phyloP scores from a whole-genome alignment of 2,113 vertebrate genomes.

The Raphicerus campestris region DNA sequence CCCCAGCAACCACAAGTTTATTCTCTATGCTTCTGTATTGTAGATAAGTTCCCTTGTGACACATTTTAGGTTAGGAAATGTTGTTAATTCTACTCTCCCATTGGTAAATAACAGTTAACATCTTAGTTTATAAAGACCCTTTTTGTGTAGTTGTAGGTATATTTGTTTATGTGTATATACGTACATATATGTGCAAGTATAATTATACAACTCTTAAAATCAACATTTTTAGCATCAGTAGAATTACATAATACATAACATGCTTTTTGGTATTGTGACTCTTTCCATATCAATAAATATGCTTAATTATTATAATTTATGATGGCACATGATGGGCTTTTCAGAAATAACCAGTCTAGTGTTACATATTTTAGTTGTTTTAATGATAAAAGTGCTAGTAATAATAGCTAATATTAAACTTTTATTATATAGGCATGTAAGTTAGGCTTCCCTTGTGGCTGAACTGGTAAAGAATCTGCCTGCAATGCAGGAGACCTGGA shows the following conservation, averaged over 20 bases:
- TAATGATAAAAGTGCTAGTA: neutral
- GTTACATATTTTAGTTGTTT: neutral
- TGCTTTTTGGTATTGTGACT: neutral
- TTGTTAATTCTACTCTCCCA: neutral
- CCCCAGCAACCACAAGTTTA: neutral
- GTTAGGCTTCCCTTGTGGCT: neutral
- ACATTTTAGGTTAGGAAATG: neutral
- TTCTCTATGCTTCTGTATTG: neutral
- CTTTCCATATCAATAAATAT: neutral
- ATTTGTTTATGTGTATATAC: neutral
- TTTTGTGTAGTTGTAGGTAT: neutral
- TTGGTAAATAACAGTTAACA: neutral
- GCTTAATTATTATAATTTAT: neutral
- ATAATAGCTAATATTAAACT: neutral
- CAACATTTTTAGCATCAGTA: neutral
- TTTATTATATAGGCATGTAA: neutral
- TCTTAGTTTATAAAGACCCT: neutral
- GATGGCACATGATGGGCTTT: neutral
- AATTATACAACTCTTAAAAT: neutral
- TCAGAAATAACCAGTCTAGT: neutral
- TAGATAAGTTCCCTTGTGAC: neutral
- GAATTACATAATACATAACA: neutral
- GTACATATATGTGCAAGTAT: neutral
- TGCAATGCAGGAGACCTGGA: neutral
- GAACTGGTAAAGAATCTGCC: neutral